Evolutionary conservation across 2,888 invertebrate genomes (phyloP).

Genomic region (Lasioglossum vierecki): DNA sequence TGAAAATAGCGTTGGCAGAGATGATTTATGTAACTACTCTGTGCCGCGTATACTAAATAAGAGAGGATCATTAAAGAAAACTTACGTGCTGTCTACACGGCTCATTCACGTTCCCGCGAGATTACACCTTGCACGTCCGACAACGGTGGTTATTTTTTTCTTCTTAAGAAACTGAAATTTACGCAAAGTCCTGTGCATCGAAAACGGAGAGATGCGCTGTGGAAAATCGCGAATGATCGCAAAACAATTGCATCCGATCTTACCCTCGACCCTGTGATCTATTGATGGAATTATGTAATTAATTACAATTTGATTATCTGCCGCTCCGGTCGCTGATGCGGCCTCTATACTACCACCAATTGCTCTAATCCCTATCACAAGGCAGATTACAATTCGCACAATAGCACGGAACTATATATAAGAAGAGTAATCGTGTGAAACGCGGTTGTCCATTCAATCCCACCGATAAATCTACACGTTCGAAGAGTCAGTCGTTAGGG

Average conservation of each 20-base stretch:
- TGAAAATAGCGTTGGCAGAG: neutral
- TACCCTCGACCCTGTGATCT: neutral
- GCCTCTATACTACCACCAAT: slow-evolving; percentile 16
- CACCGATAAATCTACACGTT: slow-evolving; percentile 29
- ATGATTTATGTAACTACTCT: slow-evolving; percentile 29
- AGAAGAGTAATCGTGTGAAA: slow-evolving; percentile 14
- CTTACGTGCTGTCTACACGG: neutral
- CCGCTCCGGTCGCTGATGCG: neutral
- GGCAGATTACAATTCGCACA: slow-evolving; percentile 20
- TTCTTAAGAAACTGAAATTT: neutral
- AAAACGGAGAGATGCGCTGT: neutral
- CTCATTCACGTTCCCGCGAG: neutral
- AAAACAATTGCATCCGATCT: no score
- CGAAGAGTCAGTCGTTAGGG: slow-evolving; percentile 12
- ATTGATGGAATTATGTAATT: slow-evolving; percentile 12
- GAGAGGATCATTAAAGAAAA: neutral
- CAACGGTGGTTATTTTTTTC: neutral
- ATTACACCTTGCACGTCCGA: neutral
- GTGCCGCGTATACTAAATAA: neutral
- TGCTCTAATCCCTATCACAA: slow-evolving; percentile 1
- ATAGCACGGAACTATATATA: slow-evolving; percentile 35
- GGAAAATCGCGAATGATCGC: neutral
- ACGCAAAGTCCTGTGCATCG: neutral
- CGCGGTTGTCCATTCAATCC: slow-evolving; percentile 15
- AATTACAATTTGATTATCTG: slow-evolving; percentile 11